phyloP scores from a whole-genome alignment of 2,797 vertebrate genomes.

The Danio jaintianensis region DNA sequence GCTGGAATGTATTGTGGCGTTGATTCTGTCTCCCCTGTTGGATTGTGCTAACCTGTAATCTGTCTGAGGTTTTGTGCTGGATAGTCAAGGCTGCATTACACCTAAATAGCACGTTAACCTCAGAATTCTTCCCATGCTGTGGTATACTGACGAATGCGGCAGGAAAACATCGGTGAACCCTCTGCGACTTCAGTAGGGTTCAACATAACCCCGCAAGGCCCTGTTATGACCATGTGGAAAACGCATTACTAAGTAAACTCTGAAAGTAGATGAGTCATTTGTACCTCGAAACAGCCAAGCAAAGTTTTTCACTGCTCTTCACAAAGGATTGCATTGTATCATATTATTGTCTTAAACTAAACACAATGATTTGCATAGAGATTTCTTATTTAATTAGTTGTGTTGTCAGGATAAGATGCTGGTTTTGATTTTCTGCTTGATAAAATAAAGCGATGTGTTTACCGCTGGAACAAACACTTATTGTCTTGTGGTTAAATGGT shows the following conservation, averaged over 20 bases:
- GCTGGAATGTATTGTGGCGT: constrained; percentile 58
- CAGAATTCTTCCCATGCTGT: constrained; percentile 73
- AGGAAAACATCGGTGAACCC: constrained; percentile 42
- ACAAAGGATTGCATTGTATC: constrained; percentile 22
- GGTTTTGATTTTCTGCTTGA: background rate
- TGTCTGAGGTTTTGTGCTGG: constrained; percentile 67
- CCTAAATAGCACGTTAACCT: constrained; percentile 69
- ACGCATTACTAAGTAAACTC: constrained; percentile 36
- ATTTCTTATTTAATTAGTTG: background rate
- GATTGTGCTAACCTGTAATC: constrained; percentile 62
- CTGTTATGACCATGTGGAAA: constrained; percentile 42
- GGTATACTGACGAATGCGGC: constrained; percentile 69
- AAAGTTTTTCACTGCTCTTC: background rate
- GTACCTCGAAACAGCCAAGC: constrained; percentile 8
- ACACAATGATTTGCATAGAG: background rate
- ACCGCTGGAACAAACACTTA: background rate
- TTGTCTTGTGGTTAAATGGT: constrained; percentile 15
- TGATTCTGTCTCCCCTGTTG: constrained; percentile 66
- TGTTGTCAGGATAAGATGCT: background rate
- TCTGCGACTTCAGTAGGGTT: constrained; percentile 15
- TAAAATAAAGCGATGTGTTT: background rate
- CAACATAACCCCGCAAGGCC: constrained; percentile 1
- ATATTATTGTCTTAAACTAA: background rate
- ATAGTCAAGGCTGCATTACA: constrained; percentile 65
- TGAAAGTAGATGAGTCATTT: constrained; percentile 37